These are phyloP conservation scores for Cavia aperea DNA, from an alignment of 2,113 vertebrate species.

Conservation along the genomic window DNA sequence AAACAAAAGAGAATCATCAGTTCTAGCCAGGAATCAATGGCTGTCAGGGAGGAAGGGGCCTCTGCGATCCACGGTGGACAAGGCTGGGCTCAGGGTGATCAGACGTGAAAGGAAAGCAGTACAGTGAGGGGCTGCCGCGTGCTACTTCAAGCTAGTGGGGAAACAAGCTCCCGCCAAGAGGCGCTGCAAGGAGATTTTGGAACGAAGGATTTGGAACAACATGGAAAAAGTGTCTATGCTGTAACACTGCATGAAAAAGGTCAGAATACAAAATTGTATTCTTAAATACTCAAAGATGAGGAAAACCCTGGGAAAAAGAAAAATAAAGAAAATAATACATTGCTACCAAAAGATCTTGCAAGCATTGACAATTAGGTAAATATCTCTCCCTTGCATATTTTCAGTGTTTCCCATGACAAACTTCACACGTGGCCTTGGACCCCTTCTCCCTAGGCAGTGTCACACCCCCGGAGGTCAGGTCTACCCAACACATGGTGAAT, in stretches of 20 bases:
- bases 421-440: background rate
- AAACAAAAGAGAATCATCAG: background rate
- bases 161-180: background rate
- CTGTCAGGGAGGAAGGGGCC: background rate
- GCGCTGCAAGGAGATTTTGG: background rate
- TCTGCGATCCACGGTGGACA: background rate
- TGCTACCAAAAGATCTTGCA: background rate
- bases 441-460: background rate
- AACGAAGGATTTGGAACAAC: background rate
- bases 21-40: background rate
- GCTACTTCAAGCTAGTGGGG: background rate
- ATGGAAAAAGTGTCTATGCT: background rate
- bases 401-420: background rate
- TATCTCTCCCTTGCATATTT: background rate
- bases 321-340: background rate
- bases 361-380: background rate
- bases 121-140: background rate
- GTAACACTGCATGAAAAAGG: background rate
- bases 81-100: background rate
- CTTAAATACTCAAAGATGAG: background rate
- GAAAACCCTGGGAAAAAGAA: background rate
- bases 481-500: background rate
- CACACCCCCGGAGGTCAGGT: background rate
- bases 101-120: background rate
- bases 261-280: background rate